Percentiles rank a stretch among this genome's conserved stretches.
Evolutionary conservation across 2,113 vertebrate species (phyloP).

Genomic region (Sylvia atricapilla): DNA sequence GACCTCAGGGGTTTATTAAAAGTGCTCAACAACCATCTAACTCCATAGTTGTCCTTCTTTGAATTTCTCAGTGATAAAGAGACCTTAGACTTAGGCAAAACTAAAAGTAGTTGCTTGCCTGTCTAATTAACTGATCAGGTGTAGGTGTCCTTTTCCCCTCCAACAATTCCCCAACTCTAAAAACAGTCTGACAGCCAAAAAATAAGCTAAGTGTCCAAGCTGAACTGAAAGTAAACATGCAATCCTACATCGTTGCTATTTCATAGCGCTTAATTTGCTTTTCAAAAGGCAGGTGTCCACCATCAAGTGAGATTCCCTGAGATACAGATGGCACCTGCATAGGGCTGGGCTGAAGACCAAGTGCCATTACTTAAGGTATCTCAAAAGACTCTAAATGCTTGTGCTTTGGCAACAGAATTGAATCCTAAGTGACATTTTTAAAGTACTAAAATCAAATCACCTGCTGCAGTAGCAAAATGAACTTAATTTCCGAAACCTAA

Average conservation of each 20-base stretch:
- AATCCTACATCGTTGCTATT: background rate
- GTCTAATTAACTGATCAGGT: background rate
- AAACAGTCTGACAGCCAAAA: background rate
- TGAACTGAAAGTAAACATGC: background rate
- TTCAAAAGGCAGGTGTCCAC: background rate
- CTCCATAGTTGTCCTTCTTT: background rate
- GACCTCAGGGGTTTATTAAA: background rate
- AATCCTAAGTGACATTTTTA: slow-evolving; percentile 2
- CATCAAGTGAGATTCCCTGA: background rate
- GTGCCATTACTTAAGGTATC: background rate
- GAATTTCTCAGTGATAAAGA: background rate
- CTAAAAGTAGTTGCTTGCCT: background rate
- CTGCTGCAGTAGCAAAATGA: background rate
- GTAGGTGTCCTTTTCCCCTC: background rate
- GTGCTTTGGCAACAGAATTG: background rate
- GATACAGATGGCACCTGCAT: background rate
- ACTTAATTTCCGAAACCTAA: background rate
- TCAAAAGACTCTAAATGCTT: background rate
- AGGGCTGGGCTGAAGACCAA: background rate
- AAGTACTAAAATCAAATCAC: slow-evolving; percentile 7
- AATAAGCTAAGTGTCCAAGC: background rate
- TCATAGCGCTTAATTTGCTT: background rate
- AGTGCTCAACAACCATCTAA: background rate
- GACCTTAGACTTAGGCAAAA: background rate
- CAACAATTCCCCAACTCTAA: background rate